These are phyloP conservation scores for Drosophila simulans DNA, from an alignment of 1,140 invertebrate species.

Conservation along the genomic window DNA sequence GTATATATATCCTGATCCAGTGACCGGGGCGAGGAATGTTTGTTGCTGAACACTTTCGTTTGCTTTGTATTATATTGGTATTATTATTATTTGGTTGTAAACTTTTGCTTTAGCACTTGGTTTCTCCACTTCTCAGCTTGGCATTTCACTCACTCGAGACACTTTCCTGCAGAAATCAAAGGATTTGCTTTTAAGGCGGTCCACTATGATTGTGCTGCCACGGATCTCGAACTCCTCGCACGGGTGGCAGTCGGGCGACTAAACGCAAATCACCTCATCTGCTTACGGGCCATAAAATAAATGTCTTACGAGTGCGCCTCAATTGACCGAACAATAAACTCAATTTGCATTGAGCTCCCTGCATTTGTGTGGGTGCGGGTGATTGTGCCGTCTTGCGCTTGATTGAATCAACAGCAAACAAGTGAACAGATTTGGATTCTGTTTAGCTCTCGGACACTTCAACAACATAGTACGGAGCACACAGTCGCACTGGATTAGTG, in stretches of 20 bases:
- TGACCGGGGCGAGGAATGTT: conserved; percentile 13
- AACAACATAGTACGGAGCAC: conserved; percentile 29
- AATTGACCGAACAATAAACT: conserved; percentile 72
- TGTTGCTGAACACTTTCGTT: conserved; percentile 66
- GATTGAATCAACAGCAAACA: conserved; percentile 70
- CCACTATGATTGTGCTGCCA: background rate
- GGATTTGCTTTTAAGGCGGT: conserved; percentile 3
- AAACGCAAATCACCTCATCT: conserved; percentile 50
- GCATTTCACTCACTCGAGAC: conserved; percentile 38
- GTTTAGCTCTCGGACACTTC: conserved; percentile 53
- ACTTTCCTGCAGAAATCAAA: conserved; percentile 36
- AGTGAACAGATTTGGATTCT: conserved; percentile 67
- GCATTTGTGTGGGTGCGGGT: conserved; percentile 17
- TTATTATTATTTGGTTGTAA: conserved; percentile 4
- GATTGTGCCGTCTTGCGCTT: conserved; percentile 30
- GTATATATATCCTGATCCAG: conserved; percentile 28
- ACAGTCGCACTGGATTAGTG: conserved; percentile 47
- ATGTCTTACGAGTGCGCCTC: conserved; percentile 48
- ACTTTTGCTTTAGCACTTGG: conserved; percentile 24
- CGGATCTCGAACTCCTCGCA: conserved; percentile 22
- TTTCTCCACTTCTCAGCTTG: conserved; percentile 32
- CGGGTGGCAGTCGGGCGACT: conserved; percentile 30
- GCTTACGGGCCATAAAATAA: conserved; percentile 37
- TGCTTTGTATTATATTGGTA: conserved; percentile 29
- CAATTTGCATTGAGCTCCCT: conserved; percentile 63